Conservation (phyloP, 2,888 invertebrate genomes). For the Mythimna albipuncta region DNA sequence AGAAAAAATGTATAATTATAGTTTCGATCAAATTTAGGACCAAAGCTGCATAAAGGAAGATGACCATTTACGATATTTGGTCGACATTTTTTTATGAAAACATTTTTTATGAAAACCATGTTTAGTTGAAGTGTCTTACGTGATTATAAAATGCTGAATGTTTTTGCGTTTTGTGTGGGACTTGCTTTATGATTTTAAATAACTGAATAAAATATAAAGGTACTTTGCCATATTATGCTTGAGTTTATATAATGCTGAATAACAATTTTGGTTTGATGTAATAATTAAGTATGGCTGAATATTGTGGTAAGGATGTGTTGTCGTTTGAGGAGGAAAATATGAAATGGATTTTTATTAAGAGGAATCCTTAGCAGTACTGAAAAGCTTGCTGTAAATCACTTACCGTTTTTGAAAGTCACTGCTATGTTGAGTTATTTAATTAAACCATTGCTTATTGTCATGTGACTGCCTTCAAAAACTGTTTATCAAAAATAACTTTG, state of each 20-base stretch:
- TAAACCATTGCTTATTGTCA: conserved; percentile 12
- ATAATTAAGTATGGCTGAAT: neutral
- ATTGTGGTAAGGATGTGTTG: conserved; percentile 9
- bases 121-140: conserved; percentile 4
- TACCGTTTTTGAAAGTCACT: neutral
- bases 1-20: neutral
- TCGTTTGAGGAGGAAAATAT: neutral
- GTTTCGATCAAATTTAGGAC: neutral
- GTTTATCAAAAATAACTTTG: neutral
- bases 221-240: neutral
- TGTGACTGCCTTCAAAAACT: conserved; percentile 7
- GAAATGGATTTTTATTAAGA: neutral
- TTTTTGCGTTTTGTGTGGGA: neutral
- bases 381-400: neutral
- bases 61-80: neutral
- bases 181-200: no score
- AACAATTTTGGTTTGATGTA: neutral
- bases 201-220: neutral
- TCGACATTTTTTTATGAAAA: neutral
- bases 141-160: neutral
- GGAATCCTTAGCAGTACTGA: neutral
- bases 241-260: no score
- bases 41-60: no score
- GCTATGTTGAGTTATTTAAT: neutral
- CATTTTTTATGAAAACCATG: conserved; percentile 1